Percentiles rank a stretch among this genome's conserved stretches.
These are phyloP conservation scores for Brienomyrus longianalis DNA, from an alignment of 2,113 vertebrate species.

Conservation along the genomic window DNA sequence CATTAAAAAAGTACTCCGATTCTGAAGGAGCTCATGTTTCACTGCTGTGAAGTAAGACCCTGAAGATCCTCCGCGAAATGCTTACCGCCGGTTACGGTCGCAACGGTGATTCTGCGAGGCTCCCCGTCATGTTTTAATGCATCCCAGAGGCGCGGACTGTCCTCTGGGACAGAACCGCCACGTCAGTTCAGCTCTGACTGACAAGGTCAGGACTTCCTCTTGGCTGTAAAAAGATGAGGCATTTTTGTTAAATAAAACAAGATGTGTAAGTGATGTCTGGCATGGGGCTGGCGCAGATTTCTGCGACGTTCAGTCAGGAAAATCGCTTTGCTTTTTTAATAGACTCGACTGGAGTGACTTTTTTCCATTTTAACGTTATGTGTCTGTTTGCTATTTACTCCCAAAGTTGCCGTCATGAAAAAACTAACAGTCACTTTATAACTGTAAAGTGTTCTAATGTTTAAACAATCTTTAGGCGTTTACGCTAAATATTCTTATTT, in stretches of 20 bases:
- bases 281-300: background rate
- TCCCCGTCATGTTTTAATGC: slow-evolving; percentile 4
- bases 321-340: background rate
- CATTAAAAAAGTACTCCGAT: background rate
- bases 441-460: background rate
- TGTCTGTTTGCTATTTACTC: background rate
- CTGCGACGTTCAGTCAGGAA: background rate
- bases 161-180: background rate
- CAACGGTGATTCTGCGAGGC: background rate
- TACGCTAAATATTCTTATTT: background rate
- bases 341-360: background rate
- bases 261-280: background rate
- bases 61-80: background rate
- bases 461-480: background rate
- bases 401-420: background rate
- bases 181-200: slow-evolving; percentile 23
- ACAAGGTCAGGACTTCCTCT: slow-evolving; percentile 20
- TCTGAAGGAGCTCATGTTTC: background rate
- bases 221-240: slow-evolving; percentile 20
- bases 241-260: slow-evolving; percentile 9
- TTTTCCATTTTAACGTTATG: background rate
- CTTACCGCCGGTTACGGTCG: background rate
- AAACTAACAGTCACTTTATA: background rate
- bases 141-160: background rate
- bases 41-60: background rate